Conservation (phyloP, 1,140 invertebrate species). For the Rhyzopertha dominica region DNA sequence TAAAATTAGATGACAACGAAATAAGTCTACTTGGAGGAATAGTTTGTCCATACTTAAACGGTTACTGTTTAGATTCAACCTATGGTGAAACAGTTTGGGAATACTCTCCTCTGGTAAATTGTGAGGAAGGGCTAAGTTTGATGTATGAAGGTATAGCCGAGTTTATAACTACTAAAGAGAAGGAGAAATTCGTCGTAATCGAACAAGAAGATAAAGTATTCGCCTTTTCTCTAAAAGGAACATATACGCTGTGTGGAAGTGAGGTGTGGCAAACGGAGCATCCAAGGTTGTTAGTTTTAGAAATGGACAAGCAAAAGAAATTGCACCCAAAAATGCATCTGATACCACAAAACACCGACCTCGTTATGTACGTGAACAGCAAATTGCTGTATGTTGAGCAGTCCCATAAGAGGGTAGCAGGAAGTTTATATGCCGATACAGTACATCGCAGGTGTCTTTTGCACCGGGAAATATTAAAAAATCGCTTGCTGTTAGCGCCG, state of each 20-base stretch:
- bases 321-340: too few species aligned
- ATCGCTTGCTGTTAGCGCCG: slow-evolving; percentile 5
- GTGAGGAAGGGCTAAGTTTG: not conserved
- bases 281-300: too few species aligned
- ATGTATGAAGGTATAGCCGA: not conserved
- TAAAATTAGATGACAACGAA: slow-evolving; percentile 12
- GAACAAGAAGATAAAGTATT: slow-evolving; percentile 10
- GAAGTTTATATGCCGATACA: not conserved
- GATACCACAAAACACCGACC: not conserved
- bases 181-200: slow-evolving; percentile 6
- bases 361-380: too few species aligned
- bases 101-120: not conserved
- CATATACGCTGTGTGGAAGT: not conserved
- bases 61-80: slow-evolving; percentile 12
- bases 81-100: slow-evolving; percentile 11
- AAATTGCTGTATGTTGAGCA: too few species aligned
- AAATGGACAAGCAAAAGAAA: too few species aligned
- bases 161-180: not conserved
- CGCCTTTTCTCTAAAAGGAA: slow-evolving; percentile 4
- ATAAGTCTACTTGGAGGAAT: slow-evolving; percentile 13
- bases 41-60: slow-evolving; percentile 7
- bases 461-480: slow-evolving; percentile 7
- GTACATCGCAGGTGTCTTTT: slow-evolving; percentile 7
- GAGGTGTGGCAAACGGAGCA: slow-evolving; percentile 13
- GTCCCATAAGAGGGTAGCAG: too few species aligned